These are phyloP conservation scores for Thamnaconus septentrionalis DNA, from an alignment of 2,113 vertebrate genomes.

Conservation along the genomic window DNA sequence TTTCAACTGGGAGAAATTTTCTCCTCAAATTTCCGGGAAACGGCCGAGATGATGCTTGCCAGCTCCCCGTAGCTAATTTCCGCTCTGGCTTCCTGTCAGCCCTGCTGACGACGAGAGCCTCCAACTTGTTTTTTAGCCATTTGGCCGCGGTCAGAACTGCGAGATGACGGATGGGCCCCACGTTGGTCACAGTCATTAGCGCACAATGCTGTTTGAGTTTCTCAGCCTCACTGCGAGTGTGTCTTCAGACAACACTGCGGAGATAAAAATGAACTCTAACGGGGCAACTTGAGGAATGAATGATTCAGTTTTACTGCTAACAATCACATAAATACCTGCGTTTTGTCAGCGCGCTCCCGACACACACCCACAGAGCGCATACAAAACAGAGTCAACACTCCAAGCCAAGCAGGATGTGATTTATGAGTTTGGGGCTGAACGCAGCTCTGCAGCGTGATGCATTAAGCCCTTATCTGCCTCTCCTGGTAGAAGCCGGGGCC, in stretches of 20 bases:
- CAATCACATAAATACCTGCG: conserved; percentile 23
- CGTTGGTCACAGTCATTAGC: conserved; percentile 7
- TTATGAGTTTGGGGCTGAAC: conserved; percentile 61
- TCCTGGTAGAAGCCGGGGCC: conserved; percentile 45
- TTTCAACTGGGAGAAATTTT: conserved; percentile 5
- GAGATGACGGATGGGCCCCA: conserved; percentile 19
- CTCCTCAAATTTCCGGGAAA: conserved; percentile 11
- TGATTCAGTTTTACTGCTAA: conserved; percentile 51
- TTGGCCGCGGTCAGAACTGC: conserved; percentile 17
- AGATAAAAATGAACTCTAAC: too few species aligned
- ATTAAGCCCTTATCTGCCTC: conserved; percentile 73
- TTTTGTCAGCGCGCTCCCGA: conserved; percentile 4
- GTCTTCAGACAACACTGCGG: not conserved
- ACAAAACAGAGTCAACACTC: conserved; percentile 40
- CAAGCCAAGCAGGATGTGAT: conserved; percentile 57
- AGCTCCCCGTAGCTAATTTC: conserved; percentile 19
- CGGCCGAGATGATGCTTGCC: conserved; percentile 10
- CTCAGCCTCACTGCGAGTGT: not conserved
- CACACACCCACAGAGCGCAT: conserved; percentile 12
- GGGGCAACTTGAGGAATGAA: too few species aligned
- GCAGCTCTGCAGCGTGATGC: conserved; percentile 64
- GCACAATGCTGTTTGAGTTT: conserved; percentile 22
- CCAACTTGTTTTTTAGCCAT: conserved; percentile 2
- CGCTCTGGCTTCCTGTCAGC: conserved; percentile 16
- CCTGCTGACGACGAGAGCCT: conserved; percentile 16